Base-by-base conservation (phyloP, 2,888 invertebrate species). In the Malacosoma neustria region DNA sequence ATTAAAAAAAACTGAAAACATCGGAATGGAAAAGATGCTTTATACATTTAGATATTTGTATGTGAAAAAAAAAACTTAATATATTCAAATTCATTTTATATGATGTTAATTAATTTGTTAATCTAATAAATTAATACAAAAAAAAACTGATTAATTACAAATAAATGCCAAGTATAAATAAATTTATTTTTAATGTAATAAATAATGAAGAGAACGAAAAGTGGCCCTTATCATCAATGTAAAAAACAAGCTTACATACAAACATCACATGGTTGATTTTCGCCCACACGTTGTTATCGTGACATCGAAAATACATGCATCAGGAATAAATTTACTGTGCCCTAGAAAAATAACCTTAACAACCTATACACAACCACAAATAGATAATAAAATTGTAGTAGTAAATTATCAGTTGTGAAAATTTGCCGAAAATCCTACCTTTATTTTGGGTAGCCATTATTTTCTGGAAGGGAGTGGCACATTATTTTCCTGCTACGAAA, bases 361-460 rank as follows among this genome's bases (percentile, higher is more conserved):
- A 47, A 36, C 39, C 58, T 52, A 48, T 52, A 54, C 59, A 51
- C 38, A 48, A 41, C 35, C 46, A 42, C 33, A 36, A 43, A 46
- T 40, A 39, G 39, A 22, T 22, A 22, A 22, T 7, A 22, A 2
- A 6, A 6, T 6, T 9, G 30, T 29, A 31, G 14, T 34, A 33
- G 31, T 35, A 38, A 35, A 29, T 29, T 39, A 34, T 32, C 11
- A 38, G 11, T 31, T 40, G 33, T 33, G 13, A 29, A 37, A 33
- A 44, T 35, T 39, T 34, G 36, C 3, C 9, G 13, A 11, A 39
- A 37, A 43, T 62, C 72, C 49, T 57, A 82, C 84, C 75, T 77
- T 75, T 84, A 79, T 77, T 82, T 75, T 71, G 67, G 41, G 77
- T 75, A 54, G 80, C 84, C 84, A 82, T 82, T 45, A 54, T 67